A percentile compares a stretch with the other conserved stretches of the same genome.
phyloP scores from a whole-genome alignment of 92 coral and sea anemone genomes.

The Epizoanthus stellaris region DNA sequence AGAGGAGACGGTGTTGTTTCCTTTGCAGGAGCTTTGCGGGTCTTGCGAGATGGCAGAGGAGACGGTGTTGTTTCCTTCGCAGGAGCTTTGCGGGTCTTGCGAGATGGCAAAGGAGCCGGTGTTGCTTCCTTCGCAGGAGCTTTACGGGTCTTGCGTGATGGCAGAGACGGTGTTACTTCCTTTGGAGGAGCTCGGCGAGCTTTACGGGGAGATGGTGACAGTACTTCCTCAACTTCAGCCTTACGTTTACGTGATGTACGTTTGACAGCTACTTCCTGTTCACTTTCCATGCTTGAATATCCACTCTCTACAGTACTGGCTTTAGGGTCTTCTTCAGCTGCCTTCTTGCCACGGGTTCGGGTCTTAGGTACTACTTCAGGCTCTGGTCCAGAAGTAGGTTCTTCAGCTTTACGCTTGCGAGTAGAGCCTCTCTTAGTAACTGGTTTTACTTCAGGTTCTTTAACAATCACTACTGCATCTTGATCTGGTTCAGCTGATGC shows the following conservation, averaged over 20 bases:
- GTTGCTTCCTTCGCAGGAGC: neutral
- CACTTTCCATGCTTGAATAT: too few species aligned
- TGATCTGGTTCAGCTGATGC: slow-evolving; percentile 23
- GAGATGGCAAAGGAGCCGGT: slow-evolving; percentile 20
- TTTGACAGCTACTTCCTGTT: neutral
- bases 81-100: slow-evolving; percentile 4
- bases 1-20: neutral
- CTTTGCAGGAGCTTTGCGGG: slow-evolving; percentile 12
- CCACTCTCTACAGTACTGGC: too few species aligned
- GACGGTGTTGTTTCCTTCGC: neutral
- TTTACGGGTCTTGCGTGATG: slow-evolving; percentile 23
- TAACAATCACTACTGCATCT: slow-evolving; percentile 1
- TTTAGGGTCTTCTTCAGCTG: too few species aligned
- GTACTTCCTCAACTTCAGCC: neutral
- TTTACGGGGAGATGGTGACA: neutral
- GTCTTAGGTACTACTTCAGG: slow-evolving; percentile 3
- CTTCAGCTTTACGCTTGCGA: slow-evolving; percentile 25
- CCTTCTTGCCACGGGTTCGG: slow-evolving; percentile 22
- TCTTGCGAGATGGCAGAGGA: neutral
- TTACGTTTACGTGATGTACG: slow-evolving; percentile 16
- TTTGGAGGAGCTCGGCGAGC: slow-evolving; percentile 26
- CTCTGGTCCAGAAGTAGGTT: neutral
- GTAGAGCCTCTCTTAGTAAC: neutral
- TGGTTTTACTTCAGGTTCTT: slow-evolving; percentile 41
- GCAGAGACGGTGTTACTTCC: neutral